Percentiles rank a stretch among this genome's conserved stretches.
Conservation (phyloP, 1,140 invertebrate genomes). For the Rhynchophorus ferrugineus region DNA sequence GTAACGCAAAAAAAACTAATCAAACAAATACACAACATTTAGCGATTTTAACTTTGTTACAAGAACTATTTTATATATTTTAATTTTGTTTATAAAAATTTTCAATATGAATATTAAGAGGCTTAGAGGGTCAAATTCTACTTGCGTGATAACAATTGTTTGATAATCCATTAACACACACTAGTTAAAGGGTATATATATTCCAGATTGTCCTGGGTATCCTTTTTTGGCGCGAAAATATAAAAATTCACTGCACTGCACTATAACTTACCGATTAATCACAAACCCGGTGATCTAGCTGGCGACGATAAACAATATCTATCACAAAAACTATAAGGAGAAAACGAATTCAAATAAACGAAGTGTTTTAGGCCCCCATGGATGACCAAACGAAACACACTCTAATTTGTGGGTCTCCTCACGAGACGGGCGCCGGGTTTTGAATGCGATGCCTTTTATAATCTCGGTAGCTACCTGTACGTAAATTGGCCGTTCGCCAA, state of each 20-base stretch:
- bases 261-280: constrained; percentile 28
- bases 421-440: constrained; percentile 35
- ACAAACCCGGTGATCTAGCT: neutral
- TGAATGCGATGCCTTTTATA: constrained; percentile 38
- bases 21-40: no score
- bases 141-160: neutral
- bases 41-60: no score
- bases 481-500: constrained; percentile 34
- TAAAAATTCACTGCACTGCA: constrained; percentile 27
- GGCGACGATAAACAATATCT: neutral
- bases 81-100: no score
- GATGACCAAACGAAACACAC: constrained; percentile 19
- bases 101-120: no score
- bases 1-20: no score
- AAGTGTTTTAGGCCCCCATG: constrained; percentile 41
- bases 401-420: constrained; percentile 15
- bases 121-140: no score
- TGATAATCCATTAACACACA: neutral
- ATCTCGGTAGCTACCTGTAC: constrained; percentile 41
- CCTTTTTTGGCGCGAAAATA: neutral
- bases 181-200: neutral
- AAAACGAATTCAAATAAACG: constrained; percentile 24
- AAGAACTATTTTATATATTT: no score
- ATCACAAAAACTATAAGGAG: neutral
- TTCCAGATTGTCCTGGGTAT: neutral